Percentiles rank a stretch among this genome's conserved stretches.
Evolutionary conservation across 2,113 vertebrate species (phyloP).

Genomic region (Mormyrus iriodes): DNA sequence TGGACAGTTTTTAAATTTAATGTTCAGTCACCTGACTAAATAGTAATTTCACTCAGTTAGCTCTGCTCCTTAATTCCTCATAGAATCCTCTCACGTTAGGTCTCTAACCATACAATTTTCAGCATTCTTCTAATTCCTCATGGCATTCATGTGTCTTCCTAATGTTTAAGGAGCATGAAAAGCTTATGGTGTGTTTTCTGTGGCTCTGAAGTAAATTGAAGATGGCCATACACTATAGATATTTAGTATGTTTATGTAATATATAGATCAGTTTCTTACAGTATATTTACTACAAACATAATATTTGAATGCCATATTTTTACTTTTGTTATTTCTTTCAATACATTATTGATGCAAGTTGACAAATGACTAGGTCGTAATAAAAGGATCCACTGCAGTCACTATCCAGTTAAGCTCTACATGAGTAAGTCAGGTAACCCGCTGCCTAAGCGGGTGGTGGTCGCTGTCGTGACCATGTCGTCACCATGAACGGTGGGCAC

Average conservation of each 20-base stretch:
- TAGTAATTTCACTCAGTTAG: neutral
- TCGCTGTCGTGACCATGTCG: constrained; percentile 49
- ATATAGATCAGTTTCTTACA: neutral
- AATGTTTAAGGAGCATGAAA: neutral
- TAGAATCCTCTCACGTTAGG: neutral
- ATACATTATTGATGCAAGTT: neutral
- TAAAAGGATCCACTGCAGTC: neutral
- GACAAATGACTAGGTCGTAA: neutral
- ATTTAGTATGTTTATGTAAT: neutral
- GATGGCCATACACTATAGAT: neutral
- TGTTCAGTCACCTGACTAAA: neutral
- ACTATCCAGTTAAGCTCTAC: neutral
- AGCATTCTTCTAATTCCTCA: neutral
- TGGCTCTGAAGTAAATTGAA: neutral
- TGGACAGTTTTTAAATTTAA: neutral
- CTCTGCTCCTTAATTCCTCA: neutral
- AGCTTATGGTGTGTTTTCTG: neutral
- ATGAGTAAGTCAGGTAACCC: neutral
- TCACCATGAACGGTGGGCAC: constrained; percentile 58
- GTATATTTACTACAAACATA: neutral
- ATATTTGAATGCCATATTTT: neutral
- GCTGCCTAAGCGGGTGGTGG: constrained; percentile 7
- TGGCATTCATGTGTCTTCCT: neutral
- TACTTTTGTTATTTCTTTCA: neutral
- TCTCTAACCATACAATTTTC: neutral